A percentile compares a stretch with the other conserved stretches of the same genome.
Evolutionary conservation across 2,888 invertebrate species (phyloP).

Genomic region (Biston betularia): DNA sequence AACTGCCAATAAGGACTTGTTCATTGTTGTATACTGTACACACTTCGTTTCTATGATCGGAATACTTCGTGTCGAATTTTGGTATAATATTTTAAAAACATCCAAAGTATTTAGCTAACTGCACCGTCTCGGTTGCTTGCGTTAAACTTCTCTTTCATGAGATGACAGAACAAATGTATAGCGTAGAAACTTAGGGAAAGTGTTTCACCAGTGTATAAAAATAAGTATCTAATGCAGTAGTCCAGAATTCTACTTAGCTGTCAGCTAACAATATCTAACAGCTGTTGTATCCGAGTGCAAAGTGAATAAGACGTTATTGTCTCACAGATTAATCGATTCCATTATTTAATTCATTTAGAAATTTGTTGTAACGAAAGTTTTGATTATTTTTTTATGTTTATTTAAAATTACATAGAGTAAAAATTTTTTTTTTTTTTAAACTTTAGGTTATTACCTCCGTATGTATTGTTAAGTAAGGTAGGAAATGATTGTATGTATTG

Average conservation of each 20-base stretch:
- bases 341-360: conserved; percentile 71
- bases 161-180: no score
- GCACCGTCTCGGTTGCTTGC: no score
- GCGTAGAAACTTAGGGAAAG: no score
- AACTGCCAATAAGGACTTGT: no score
- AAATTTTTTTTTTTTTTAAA: conserved; percentile 64
- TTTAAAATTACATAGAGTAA: conserved; percentile 83
- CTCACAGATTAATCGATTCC: conserved; percentile 81
- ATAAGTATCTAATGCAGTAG: background rate
- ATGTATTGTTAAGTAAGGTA: conserved; percentile 56
- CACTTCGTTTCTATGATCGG: no score
- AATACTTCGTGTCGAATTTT: no score
- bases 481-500: conserved; percentile 56
- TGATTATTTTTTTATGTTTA: conserved; percentile 82
- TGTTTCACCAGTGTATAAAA: background rate
- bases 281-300: conserved; percentile 13
- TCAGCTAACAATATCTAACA: background rate
- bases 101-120: no score
- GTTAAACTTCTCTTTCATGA: no score
- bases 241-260: background rate
- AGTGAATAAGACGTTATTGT: conserved; percentile 35
- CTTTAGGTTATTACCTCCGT: conserved; percentile 76
- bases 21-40: no score
- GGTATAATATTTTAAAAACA: no score
- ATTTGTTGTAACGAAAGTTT: conserved; percentile 81